Percentiles rank a stretch among this genome's conserved stretches.
phyloP scores from a whole-genome alignment of 2,888 invertebrate species.

The Entomobrya proxima region DNA sequence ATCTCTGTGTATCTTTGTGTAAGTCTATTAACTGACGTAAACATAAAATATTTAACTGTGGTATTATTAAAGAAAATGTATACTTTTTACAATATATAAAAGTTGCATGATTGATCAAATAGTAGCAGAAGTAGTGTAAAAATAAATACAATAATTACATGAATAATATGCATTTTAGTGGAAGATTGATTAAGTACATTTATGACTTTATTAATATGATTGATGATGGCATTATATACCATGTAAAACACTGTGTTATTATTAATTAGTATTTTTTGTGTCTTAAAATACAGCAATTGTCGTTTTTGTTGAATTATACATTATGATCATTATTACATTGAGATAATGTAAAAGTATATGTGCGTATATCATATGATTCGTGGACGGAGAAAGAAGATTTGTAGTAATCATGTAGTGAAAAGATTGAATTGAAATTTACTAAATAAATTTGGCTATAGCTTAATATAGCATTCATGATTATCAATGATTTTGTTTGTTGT shows the following conservation, averaged over 20 bases:
- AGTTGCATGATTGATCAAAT: too few species aligned
- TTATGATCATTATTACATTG: too few species aligned
- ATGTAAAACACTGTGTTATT: too few species aligned
- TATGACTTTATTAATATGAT: too few species aligned
- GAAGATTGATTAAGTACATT: too few species aligned
- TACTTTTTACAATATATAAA: conserved; percentile 17
- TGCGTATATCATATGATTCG: background rate
- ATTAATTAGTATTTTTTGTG: too few species aligned
- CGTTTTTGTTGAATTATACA: too few species aligned
- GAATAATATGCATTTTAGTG: background rate
- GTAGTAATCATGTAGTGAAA: conserved; percentile 23
- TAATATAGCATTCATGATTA: background rate
- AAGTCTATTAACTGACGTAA: background rate
- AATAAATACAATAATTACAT: background rate
- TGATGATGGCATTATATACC: too few species aligned
- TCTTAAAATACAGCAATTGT: too few species aligned
- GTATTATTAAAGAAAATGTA: conserved; percentile 1
- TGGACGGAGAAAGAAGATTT: background rate
- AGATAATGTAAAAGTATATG: background rate
- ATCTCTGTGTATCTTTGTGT: background rate
- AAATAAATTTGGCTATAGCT: conserved; percentile 15
- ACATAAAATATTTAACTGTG: conserved; percentile 7
- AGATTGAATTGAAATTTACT: background rate
- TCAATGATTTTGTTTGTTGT: background rate
- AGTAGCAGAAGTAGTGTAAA: background rate